phyloP scores from a whole-genome alignment of 2,888 invertebrate genomes.

The Camponotus fellah region DNA sequence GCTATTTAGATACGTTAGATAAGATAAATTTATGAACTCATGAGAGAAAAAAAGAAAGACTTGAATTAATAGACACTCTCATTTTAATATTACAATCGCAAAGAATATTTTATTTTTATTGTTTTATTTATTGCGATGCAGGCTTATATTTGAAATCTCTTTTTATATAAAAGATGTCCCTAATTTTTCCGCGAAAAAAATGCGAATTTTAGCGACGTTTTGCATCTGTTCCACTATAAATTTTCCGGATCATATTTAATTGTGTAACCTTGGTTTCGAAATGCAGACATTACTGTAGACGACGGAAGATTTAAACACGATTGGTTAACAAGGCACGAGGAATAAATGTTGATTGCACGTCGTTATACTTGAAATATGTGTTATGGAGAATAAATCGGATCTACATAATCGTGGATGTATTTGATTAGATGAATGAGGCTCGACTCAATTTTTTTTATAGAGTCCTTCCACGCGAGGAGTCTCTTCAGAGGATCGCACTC shows the following conservation, averaged over 20 bases:
- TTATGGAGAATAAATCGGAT: constrained; percentile 74
- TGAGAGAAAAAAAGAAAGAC: not conserved
- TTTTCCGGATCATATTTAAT: not conserved
- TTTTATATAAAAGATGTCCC: not conserved
- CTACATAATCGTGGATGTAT: constrained; percentile 61
- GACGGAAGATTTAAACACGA: constrained; percentile 67
- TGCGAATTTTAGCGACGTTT: not conserved
- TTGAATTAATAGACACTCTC: not conserved
- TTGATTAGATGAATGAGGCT: not conserved
- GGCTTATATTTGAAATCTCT: not conserved
- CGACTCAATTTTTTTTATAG: not conserved
- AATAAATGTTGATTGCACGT: constrained; percentile 71
- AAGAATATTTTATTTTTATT: not conserved
- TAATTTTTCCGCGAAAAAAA: not conserved
- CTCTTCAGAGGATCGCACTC: not conserved
- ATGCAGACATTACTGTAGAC: constrained; percentile 41
- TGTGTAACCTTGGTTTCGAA: constrained; percentile 44
- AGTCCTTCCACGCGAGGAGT: not conserved
- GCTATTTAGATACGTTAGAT: not conserved
- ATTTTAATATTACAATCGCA: not conserved
- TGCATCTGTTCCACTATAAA: not conserved
- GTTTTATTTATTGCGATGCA: not conserved
- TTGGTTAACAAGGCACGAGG: constrained; percentile 62
- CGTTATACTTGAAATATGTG: constrained; percentile 76
- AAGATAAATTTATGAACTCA: not conserved